These are phyloP conservation scores for Hirundo rustica DNA, from an alignment of 2,797 vertebrate genomes.

Conservation along the genomic window DNA sequence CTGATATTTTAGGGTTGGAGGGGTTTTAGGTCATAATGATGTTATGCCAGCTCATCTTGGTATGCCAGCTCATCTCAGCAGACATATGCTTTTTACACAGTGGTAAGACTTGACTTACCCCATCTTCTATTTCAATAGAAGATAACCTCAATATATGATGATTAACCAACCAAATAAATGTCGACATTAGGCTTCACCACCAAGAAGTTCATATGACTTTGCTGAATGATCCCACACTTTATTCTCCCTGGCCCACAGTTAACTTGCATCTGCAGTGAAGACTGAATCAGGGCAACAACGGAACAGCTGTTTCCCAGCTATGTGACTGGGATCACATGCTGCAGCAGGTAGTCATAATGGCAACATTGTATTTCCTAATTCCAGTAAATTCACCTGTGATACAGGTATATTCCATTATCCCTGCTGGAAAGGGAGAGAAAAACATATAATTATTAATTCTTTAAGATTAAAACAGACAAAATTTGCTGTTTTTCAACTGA, in stretches of 20 bases:
- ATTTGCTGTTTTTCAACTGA: background rate
- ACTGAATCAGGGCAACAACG: background rate
- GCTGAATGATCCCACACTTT: background rate
- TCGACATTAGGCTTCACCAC: background rate
- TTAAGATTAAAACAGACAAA: background rate
- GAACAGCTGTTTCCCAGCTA: background rate
- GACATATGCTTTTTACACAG: background rate
- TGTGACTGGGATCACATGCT: background rate
- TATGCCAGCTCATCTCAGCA: background rate
- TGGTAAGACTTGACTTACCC: background rate
- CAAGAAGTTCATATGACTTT: background rate
- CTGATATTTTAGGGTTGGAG: background rate
- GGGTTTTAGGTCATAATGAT: background rate
- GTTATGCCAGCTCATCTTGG: background rate
- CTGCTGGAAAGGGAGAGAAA: background rate
- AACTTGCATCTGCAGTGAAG: background rate
- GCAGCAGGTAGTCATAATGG: fast-evolving
- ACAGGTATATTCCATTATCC: background rate
- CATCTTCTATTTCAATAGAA: background rate
- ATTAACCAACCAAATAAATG: background rate
- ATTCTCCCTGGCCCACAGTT: background rate
- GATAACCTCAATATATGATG: background rate
- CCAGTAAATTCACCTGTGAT: background rate
- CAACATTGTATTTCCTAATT: background rate
- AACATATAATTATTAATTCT: background rate